Base-by-base conservation (phyloP, 2,797 vertebrate genomes). In the Aeoliscus strigatus region DNA sequence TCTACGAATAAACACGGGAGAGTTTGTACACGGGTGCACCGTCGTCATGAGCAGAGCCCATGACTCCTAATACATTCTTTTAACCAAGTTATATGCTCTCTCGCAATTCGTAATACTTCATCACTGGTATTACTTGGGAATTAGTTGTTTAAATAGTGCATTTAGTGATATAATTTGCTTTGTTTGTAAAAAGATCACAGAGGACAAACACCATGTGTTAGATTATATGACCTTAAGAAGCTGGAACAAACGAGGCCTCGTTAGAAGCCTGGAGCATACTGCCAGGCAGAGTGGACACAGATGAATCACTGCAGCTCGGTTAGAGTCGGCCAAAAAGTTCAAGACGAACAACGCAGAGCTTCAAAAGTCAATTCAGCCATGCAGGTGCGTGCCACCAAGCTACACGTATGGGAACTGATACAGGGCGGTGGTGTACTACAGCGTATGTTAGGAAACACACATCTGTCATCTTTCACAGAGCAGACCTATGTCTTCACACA, bases 401-500 rank as follows among this genome's bases (percentile, higher is more conserved):
- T 64, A 2, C 49, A 66, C 41, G 28, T 15, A 43, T n/a, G n/a
- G n/a, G n/a, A n/a, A n/a, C n/a, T n/a, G n/a, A n/a, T n/a, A n/a
- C n/a, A n/a, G n/a, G n/a, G n/a, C n/a, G 27, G 31, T 17, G 39
- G 32, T 37, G 34, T 78, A 32, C 51, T 45, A 66, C 54, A 57
- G 17, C 12, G 48, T 64, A 52, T 54, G 38, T 41, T 27, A 36
- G 37, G n/a, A n/a, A n/a, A n/a, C n/a, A n/a, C n/a, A n/a, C 39
- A 18, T 79, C 78, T 79, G 79, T 68, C 79, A 75, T 73, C 65
- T 24, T 30, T 14, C 18, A 28, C 55, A 24, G 16, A 56, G 48
- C 60, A 69, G 40, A 70, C 53, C 13, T n/a, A 14, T 32, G 63
- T 68, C 68, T 75, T 70, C 70, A 68, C 80, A 75, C 80, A 70